Conservation (phyloP, 2,113 vertebrate genomes). For the Pelecanus crispus region DNA sequence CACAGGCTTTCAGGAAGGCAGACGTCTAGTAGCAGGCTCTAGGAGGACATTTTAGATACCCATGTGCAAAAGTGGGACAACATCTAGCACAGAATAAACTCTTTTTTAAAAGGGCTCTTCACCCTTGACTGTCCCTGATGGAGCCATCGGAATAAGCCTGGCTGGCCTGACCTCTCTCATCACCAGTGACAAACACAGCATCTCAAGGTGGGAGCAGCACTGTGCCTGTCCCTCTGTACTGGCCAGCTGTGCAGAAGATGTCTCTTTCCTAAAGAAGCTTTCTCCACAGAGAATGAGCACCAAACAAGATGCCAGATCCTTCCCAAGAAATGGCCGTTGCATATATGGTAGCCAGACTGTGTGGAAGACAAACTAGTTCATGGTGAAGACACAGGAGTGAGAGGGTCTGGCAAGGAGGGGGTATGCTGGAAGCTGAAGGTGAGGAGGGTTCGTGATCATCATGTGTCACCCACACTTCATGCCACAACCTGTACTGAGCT, state of each 20-base stretch:
- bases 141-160: accelerated
- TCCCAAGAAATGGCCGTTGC: neutral
- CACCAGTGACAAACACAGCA: neutral
- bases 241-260: neutral
- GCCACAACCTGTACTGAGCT: neutral
- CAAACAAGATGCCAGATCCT: neutral
- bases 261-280: neutral
- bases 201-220: too few species aligned
- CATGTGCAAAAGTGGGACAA: neutral
- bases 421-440: neutral
- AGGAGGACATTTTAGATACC: neutral
- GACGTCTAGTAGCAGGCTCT: neutral
- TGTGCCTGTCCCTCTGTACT: neutral
- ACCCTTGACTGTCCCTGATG: neutral
- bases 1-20: neutral
- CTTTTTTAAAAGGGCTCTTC: neutral
- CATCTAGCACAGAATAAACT: neutral
- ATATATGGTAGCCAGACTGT: neutral
- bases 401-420: neutral
- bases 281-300: neutral
- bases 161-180: neutral
- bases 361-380: neutral
- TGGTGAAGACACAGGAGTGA: accelerated
- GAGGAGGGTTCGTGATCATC: neutral
- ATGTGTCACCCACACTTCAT: neutral